Conservation (phyloP, 2,113 vertebrate species). For the Bostrychus sinensis region DNA sequence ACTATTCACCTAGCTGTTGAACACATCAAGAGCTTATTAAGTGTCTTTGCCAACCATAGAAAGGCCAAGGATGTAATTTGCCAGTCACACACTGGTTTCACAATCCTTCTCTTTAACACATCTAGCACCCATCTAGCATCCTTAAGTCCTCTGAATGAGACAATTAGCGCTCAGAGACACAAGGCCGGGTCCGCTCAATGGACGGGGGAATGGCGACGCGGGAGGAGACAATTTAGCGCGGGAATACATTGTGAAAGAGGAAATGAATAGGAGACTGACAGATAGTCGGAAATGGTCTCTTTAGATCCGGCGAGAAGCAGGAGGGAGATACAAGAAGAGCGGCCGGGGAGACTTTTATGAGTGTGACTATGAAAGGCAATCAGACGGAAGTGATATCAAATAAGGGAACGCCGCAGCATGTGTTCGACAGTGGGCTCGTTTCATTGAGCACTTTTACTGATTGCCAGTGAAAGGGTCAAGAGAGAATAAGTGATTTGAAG, state of each 20-base stretch:
- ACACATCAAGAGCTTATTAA: conserved; percentile 73
- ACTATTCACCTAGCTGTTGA: conserved; percentile 75
- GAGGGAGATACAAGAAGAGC: conserved; percentile 36
- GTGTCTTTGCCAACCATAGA: conserved; percentile 71
- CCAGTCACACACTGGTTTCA: conserved; percentile 70
- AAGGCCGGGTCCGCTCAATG: conserved; percentile 69
- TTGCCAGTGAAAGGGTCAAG: conserved; percentile 29
- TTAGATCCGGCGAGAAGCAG: conserved; percentile 43
- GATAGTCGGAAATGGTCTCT: conserved; percentile 56
- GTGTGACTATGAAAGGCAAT: conserved; percentile 60
- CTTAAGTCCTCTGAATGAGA: conserved; percentile 72
- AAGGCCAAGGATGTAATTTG: conserved; percentile 77
- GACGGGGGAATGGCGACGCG: conserved; percentile 51
- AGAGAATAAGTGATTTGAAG: conserved; percentile 23
- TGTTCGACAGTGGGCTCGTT: conserved; percentile 61
- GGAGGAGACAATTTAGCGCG: conserved; percentile 52
- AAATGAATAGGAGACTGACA: conserved; percentile 45
- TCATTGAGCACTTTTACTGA: conserved; percentile 56
- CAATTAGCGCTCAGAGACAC: conserved; percentile 72
- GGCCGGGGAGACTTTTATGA: conserved; percentile 51
- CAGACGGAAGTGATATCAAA: conserved; percentile 58
- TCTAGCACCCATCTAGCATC: conserved; percentile 66
- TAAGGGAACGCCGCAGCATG: conserved; percentile 42
- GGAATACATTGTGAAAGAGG: conserved; percentile 46
- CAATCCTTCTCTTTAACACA: conserved; percentile 68